Conservation (phyloP, 2,888 invertebrate species). For the Theodoxus fluviatilis region DNA sequence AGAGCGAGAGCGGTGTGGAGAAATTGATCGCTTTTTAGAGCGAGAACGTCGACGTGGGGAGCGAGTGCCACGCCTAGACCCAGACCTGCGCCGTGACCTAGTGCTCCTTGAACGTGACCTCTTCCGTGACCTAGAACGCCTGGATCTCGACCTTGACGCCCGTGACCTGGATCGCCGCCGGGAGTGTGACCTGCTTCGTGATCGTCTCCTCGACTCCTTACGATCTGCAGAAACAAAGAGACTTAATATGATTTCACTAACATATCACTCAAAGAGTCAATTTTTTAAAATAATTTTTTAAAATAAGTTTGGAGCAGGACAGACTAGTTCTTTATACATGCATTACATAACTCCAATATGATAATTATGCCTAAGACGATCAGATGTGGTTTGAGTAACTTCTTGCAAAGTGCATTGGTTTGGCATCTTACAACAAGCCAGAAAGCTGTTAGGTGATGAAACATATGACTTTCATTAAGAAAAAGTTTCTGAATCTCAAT, state of each 20-base stretch:
- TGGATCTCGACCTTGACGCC: constrained; percentile 42
- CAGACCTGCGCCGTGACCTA: constrained; percentile 57
- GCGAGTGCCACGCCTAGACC: no score
- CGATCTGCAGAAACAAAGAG: constrained; percentile 62
- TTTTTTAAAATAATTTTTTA: not conserved
- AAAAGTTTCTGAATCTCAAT: no score
- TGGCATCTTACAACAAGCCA: no score
- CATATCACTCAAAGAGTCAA: not conserved
- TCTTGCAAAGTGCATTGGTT: no score
- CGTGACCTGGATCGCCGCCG: constrained; percentile 40
- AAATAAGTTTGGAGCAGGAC: not conserved
- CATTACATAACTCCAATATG: no score
- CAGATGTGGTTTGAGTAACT: no score
- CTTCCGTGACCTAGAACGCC: constrained; percentile 37
- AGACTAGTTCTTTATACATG: no score
- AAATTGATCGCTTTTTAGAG: constrained; percentile 52
- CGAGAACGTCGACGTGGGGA: constrained; percentile 67
- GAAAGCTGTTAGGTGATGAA: no score
- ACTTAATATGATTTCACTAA: not conserved
- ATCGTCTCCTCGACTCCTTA: constrained; percentile 52
- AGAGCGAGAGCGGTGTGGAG: constrained; percentile 66
- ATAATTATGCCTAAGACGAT: no score
- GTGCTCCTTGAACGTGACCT: constrained; percentile 53
- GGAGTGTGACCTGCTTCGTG: constrained; percentile 39
- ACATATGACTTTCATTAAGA: no score